A percentile compares a stretch with the other conserved stretches of the same genome.
phyloP scores from a whole-genome alignment of 1,140 invertebrate genomes.

The Caerostris extrusa region DNA sequence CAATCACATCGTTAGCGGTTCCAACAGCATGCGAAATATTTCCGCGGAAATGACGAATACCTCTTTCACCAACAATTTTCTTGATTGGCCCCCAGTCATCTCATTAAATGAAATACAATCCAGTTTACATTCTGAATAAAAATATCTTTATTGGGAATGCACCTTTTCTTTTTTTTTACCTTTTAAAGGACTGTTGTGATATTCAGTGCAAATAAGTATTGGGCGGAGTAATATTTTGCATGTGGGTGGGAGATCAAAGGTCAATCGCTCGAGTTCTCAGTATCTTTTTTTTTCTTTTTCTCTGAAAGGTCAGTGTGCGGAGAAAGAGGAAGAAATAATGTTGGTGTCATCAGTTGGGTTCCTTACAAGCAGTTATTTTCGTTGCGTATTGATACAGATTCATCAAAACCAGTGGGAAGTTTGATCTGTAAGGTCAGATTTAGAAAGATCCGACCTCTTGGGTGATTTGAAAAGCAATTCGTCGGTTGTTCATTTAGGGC shows the following conservation, averaged over 20 bases:
- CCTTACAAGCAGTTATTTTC: slow-evolving; percentile 15
- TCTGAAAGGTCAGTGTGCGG: slow-evolving; percentile 19
- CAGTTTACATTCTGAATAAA: slow-evolving; percentile 12
- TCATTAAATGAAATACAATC: slow-evolving; percentile 21
- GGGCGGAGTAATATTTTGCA: neutral
- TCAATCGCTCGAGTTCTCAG: neutral
- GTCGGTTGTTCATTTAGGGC: neutral
- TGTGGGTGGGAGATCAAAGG: slow-evolving; percentile 10
- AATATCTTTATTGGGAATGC: neutral
- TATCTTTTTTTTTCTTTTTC: neutral
- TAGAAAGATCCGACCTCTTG: slow-evolving; percentile 12
- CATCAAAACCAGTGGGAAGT: neutral
- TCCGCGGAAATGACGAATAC: neutral
- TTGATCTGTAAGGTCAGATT: slow-evolving; percentile 19
- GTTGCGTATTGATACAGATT: slow-evolving; percentile 22
- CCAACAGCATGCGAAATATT: neutral
- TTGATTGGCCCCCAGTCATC: neutral
- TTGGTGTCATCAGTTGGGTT: slow-evolving; percentile 2
- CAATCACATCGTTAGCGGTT: neutral
- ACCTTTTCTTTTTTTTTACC: neutral
- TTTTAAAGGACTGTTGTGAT: neutral
- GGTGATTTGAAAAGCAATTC: neutral
- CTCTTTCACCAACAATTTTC: neutral
- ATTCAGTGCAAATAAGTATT: neutral
- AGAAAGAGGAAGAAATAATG: slow-evolving; percentile 5